phyloP scores from a whole-genome alignment of 2,888 invertebrate species.

The Cerastis leucographa region DNA sequence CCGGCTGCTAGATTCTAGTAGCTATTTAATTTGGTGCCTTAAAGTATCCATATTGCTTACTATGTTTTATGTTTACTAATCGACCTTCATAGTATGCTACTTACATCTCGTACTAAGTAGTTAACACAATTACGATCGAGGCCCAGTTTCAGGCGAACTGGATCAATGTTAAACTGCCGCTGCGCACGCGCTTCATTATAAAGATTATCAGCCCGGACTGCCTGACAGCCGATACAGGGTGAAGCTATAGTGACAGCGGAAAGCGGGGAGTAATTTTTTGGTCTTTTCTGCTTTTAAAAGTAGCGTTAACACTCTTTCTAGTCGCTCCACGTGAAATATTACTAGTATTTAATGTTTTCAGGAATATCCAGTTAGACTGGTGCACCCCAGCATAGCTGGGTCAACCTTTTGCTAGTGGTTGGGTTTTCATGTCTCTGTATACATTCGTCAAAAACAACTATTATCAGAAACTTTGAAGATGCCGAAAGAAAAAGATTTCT shows the following conservation, averaged over 20 bases:
- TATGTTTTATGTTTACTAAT: not conserved
- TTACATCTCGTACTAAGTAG: conserved; percentile 7
- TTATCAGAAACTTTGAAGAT: not conserved
- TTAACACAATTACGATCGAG: conserved; percentile 42
- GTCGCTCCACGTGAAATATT: not conserved
- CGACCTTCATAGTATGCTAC: not conserved
- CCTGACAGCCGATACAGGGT: not conserved
- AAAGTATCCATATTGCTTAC: not conserved
- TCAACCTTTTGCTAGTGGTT: not conserved
- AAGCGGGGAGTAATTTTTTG: not conserved
- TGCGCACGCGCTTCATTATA: conserved; percentile 57
- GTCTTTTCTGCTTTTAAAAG: not conserved
- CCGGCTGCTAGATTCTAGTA: not conserved
- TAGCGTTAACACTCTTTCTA: not conserved
- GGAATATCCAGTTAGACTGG: not conserved
- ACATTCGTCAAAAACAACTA: not conserved
- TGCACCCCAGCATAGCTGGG: not conserved
- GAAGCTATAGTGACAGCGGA: not conserved
- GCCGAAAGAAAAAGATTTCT: not conserved
- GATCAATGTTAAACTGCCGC: conserved; percentile 50
- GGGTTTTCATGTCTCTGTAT: not conserved
- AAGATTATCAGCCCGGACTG: conserved; percentile 53
- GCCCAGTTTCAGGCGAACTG: conserved; percentile 46
- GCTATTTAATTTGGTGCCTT: not conserved
- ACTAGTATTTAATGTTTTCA: not conserved